Conservation (phyloP, 2,797 vertebrate species). For the Valencia hispanica region DNA sequence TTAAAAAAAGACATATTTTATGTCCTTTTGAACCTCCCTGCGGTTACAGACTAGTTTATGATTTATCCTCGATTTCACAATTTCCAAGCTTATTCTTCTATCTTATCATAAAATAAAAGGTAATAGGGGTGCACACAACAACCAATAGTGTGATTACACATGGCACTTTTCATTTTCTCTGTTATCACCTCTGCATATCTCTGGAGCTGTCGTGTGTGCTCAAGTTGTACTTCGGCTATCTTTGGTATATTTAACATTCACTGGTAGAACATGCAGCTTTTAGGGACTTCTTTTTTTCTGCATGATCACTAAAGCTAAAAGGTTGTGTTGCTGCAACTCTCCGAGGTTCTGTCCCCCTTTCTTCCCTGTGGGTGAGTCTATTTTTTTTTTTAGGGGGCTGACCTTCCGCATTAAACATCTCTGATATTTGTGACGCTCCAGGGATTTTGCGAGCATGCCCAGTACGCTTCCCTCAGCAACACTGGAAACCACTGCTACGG, state of each 20-base stretch:
- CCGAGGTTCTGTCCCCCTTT: slow-evolving; percentile 3
- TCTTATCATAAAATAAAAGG: not conserved
- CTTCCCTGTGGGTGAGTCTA: slow-evolving; percentile 35
- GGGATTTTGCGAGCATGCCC: slow-evolving; percentile 84
- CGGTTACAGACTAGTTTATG: slow-evolving; percentile 3
- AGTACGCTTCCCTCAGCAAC: slow-evolving; percentile 48
- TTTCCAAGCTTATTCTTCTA: not conserved
- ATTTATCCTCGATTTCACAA: not conserved
- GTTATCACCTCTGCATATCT: slow-evolving; percentile 15
- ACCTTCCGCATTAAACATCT: slow-evolving; percentile 84
- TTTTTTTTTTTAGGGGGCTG: slow-evolving; percentile 69
- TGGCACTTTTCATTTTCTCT: slow-evolving; percentile 12
- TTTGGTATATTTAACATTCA: slow-evolving; percentile 10
- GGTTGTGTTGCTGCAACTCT: slow-evolving; percentile 3
- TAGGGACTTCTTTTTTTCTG: not conserved
- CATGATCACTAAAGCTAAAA: slow-evolving; percentile 3
- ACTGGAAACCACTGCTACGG: slow-evolving; percentile 77
- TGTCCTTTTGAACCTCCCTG: not conserved
- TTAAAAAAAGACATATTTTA: not conserved
- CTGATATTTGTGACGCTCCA: slow-evolving; percentile 86
- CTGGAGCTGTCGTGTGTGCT: not conserved
- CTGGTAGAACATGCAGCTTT: slow-evolving; percentile 2
- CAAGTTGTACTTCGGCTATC: not conserved
- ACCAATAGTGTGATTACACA: not conserved
- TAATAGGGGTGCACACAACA: not conserved